Base-by-base conservation (phyloP, 2,113 vertebrate species). In the Panthera uncia region DNA sequence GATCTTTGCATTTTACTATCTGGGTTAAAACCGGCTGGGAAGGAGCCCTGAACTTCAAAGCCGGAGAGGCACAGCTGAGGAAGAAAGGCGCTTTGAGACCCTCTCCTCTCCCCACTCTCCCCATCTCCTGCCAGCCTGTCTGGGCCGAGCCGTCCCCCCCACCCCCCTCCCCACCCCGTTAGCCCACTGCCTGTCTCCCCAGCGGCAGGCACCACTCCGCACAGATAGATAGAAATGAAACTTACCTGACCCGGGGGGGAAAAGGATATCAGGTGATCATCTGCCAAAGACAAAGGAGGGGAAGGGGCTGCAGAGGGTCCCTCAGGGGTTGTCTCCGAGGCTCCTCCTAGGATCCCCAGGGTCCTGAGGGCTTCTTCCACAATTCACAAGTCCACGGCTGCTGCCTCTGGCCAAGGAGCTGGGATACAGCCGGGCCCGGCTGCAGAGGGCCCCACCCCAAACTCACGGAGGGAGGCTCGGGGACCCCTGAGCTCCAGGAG, bases 351-450 rank as follows among this genome's bases (percentile, higher is more conserved):
- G 68, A 79, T 63, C 89, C 61, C 8, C 36, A 71, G 94, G 41
- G 87, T 80, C 93, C 95, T 90, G 50, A 71, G 27, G 55, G 91
- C 41, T 95, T 92, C 1, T 52, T 71, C 19, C 65, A 31, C 0
- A 27, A 18, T 21, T 48, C 82, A 66, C 0, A 0, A 65, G 36
- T 63, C 89, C 94, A 29, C 57, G 45, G 36, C 38, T 4, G 97
- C 55, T 84, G 74, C 92, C 89, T 78, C 96, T 19, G n/a, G 95
- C 50, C 52, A 12, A 78, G 33, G 82, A 84, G 33, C 92, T 80
- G 91, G 93, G 96, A 97, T 79, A 82, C 25, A 85, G 94, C 94
- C 33, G 69, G 50, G 36, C 71, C 38, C 48, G 69, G 84, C 1
- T 2, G 66, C 76, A 48, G 33, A 89, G 48, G 36, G 71, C 52